A percentile compares a stretch with the other conserved stretches of the same genome.
Conservation (phyloP, 2,113 vertebrate genomes). For the Protobothrops flavoviridis region DNA sequence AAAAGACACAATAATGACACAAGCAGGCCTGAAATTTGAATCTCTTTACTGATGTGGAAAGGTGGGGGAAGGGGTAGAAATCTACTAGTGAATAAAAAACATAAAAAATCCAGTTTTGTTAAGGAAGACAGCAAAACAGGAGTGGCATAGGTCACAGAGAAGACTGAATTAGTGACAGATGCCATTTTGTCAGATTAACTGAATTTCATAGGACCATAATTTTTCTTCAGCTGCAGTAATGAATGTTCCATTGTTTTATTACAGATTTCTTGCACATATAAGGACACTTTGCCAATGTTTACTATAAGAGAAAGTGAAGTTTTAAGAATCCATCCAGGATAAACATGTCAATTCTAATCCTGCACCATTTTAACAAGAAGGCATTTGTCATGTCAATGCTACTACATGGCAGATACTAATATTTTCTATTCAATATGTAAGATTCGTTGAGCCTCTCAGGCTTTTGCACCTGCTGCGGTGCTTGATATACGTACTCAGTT, state of each 20-base stretch:
- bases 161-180: constrained; percentile 29
- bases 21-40: constrained; percentile 37
- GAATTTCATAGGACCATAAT: constrained; percentile 18
- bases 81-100: constrained; percentile 3
- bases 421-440: neutral
- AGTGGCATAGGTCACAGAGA: neutral
- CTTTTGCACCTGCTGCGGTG: neutral
- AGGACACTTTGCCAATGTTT: constrained; percentile 46
- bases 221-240: constrained; percentile 17
- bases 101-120: constrained; percentile 22
- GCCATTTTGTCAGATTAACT: neutral
- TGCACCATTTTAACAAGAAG: constrained; percentile 23
- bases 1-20: constrained; percentile 25
- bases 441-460: neutral
- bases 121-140: neutral
- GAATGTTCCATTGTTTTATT: constrained; percentile 22
- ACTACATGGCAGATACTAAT: neutral
- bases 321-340: constrained; percentile 43
- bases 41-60: neutral
- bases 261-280: neutral
- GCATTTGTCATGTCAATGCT: neutral
- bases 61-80: neutral
- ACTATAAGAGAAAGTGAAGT: constrained; percentile 9
- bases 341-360: constrained; percentile 3
- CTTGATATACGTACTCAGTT: neutral